Percentiles rank a stretch among this genome's conserved stretches.
phyloP scores from a whole-genome alignment of 2,888 invertebrate genomes.

The Leptura quadrifasciata region DNA sequence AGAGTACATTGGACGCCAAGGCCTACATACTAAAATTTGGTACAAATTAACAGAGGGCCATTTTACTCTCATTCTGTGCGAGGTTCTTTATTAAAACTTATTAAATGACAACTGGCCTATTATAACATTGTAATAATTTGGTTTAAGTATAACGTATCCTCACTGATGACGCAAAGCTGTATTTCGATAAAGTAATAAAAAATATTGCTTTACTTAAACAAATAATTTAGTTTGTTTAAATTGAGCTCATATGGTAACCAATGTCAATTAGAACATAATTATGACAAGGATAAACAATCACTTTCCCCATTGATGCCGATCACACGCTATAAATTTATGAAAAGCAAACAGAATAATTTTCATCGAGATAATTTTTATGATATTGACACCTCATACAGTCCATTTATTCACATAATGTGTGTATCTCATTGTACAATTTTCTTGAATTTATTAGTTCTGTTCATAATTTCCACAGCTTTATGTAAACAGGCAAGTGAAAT shows the following conservation, averaged over 20 bases:
- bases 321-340: neutral
- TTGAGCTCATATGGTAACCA: neutral
- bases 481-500: conserved; percentile 3
- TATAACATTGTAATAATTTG: neutral
- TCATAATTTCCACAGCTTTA: conserved; percentile 7
- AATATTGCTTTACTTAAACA: neutral
- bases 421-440: neutral
- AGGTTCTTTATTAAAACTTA: too few relatives aligned
- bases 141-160: neutral
- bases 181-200: neutral
- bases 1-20: too few relatives aligned
- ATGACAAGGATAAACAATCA: neutral
- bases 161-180: neutral
- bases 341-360: neutral
- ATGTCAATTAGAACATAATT: conserved; percentile 4
- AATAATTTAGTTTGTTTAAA: conserved; percentile 1
- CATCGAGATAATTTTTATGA: neutral
- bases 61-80: too few relatives aligned
- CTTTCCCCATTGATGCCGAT: neutral
- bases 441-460: neutral
- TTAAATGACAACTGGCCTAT: too few relatives aligned
- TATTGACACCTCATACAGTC: conserved; percentile 3
- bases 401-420: conserved; percentile 2
- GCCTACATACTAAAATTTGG: too few relatives aligned
- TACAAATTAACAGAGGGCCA: too few relatives aligned